Evolutionary conservation across 1,140 invertebrate species (phyloP).

Genomic region (Euura saliciscinereae): DNA sequence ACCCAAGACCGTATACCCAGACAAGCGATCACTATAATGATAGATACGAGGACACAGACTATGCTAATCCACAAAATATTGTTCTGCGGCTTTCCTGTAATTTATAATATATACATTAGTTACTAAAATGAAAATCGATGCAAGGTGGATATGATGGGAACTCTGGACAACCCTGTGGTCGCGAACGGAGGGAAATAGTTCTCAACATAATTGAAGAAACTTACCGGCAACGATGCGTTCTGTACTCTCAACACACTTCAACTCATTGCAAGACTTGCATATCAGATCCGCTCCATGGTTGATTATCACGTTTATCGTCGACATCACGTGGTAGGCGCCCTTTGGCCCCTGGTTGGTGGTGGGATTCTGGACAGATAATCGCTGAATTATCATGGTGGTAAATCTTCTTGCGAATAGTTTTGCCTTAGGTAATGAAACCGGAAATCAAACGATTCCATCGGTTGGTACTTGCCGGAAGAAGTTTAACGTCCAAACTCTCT

Average conservation of each 20-base stretch:
- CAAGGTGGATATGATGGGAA: too few species aligned
- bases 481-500: not conserved
- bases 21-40: conserved; percentile 57
- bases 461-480: not conserved
- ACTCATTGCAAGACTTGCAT: not conserved
- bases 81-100: too few species aligned
- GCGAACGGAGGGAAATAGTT: too few species aligned
- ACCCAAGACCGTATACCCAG: conserved; percentile 65
- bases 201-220: too few species aligned
- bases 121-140: too few species aligned
- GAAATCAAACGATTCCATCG: too few species aligned
- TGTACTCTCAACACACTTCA: not conserved
- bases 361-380: too few species aligned
- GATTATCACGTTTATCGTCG: not conserved
- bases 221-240: not conserved
- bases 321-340: not conserved
- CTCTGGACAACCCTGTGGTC: too few species aligned
- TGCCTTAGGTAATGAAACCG: too few species aligned
- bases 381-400: too few species aligned
- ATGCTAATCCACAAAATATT: conserved; percentile 47
- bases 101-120: too few species aligned
- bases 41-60: conserved; percentile 58
- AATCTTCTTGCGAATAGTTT: not conserved
- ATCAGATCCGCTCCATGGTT: not conserved
- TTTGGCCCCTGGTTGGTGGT: too few species aligned